These are phyloP conservation scores for Amphiprion percula DNA, from an alignment of 2,113 vertebrate genomes.

Conservation along the genomic window DNA sequence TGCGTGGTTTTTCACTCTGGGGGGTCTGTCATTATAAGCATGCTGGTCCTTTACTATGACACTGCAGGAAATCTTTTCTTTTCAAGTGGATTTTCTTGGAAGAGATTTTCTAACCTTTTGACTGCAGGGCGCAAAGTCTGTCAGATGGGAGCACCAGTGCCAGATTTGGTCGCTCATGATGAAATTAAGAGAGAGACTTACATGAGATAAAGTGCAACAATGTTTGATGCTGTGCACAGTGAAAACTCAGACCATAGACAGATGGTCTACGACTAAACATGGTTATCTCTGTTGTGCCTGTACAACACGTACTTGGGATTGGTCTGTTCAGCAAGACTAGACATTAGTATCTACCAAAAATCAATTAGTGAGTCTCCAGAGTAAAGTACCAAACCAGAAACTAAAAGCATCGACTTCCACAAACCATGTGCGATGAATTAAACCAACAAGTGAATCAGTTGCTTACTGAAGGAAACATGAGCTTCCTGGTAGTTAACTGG, in stretches of 20 bases:
- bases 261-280: conserved; percentile 13
- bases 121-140: neutral
- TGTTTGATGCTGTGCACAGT: neutral
- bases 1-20: neutral
- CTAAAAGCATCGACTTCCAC: conserved; percentile 4
- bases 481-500: conserved; percentile 1
- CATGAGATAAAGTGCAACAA: neutral
- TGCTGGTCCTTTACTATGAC: neutral
- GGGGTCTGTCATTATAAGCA: neutral
- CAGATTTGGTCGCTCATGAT: neutral
- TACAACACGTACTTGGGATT: conserved; percentile 36
- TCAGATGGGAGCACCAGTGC: neutral
- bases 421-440: conserved; percentile 3
- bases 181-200: conserved; percentile 13
- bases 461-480: neutral
- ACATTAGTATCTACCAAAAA: neutral
- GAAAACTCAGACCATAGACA: neutral
- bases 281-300: conserved; percentile 41
- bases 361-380: conserved; percentile 32
- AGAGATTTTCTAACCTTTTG: neutral
- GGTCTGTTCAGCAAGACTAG: conserved; percentile 6
- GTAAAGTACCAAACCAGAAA: conserved; percentile 34
- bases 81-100: neutral
- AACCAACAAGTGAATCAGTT: conserved; percentile 13
- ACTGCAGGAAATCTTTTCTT: neutral